These are phyloP conservation scores for Calidris pugnax DNA, from an alignment of 2,113 vertebrate species.

Conservation along the genomic window DNA sequence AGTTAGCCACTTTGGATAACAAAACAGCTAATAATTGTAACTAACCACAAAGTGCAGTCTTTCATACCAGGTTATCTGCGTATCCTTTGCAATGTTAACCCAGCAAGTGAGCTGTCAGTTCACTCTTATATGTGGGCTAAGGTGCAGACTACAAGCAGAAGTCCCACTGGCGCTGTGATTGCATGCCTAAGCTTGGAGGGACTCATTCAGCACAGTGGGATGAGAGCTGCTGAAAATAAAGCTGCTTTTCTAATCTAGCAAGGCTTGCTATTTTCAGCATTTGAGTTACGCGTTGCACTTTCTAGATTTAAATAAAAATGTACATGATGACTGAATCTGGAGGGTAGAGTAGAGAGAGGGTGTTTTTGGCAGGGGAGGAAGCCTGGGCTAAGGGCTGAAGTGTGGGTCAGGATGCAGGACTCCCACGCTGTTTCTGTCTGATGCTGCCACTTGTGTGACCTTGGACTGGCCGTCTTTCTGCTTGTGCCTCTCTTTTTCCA, in stretches of 20 bases:
- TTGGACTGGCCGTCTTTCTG: background rate
- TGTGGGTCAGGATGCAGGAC: background rate
- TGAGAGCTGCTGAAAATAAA: background rate
- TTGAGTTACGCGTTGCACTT: background rate
- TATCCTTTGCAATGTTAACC: background rate
- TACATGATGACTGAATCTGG: background rate
- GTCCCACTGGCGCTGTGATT: background rate
- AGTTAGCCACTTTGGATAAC: background rate
- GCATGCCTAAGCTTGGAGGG: background rate
- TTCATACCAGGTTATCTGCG: background rate
- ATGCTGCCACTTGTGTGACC: background rate
- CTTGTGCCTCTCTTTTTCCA: background rate
- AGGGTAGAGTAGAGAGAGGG: background rate
- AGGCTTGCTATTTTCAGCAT: background rate
- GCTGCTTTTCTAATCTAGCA: background rate
- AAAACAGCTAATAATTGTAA: background rate
- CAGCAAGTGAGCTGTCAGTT: background rate
- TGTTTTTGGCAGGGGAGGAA: background rate
- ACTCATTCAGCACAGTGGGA: background rate
- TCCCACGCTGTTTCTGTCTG: background rate
- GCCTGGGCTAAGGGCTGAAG: background rate
- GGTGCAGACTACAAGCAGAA: background rate
- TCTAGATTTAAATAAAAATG: background rate
- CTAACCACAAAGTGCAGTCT: background rate
- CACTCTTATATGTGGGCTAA: background rate